phyloP scores from a whole-genome alignment of 2,797 vertebrate species.

The Tiaroga cobitis region DNA sequence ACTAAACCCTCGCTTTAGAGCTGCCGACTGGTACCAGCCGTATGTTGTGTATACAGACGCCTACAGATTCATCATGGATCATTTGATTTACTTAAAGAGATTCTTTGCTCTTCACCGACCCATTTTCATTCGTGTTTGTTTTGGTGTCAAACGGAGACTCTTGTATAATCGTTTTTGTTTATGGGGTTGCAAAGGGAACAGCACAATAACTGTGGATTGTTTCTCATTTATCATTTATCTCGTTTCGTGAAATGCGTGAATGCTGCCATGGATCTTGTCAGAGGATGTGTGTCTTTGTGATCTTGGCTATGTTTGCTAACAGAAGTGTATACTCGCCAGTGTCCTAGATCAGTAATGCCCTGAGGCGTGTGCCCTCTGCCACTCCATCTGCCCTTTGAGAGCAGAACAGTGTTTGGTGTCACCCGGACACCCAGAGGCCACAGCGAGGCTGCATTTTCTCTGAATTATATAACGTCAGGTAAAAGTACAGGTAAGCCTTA shows the following conservation, averaged over 20 bases:
- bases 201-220: conserved; percentile 5
- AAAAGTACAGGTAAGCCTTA: not conserved
- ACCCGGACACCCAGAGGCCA: conserved; percentile 37
- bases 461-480: not conserved
- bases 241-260: conserved; percentile 23
- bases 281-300: conserved; percentile 3
- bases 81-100: conserved; percentile 52
- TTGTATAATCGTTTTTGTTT: conserved; percentile 33
- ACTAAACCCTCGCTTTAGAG: conserved; percentile 48
- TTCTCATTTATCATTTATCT: conserved; percentile 31
- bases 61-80: conserved; percentile 48
- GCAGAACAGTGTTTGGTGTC: not conserved
- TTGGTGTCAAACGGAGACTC: conserved; percentile 29
- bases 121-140: conserved; percentile 39
- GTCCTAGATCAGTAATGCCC: conserved; percentile 53
- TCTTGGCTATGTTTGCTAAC: conserved; percentile 45
- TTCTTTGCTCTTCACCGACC: conserved; percentile 40
- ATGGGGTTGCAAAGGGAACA: not conserved
- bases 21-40: not conserved
- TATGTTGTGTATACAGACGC: conserved; percentile 32
- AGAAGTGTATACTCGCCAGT: conserved; percentile 50
- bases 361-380: conserved; percentile 58
- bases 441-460: not conserved
- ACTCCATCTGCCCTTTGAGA: conserved; percentile 58
- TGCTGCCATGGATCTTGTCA: not conserved